Evolutionary conservation across 1,140 invertebrate species (phyloP), one percentile per base, ranked within the genome.

Genomic region (Ostrea denselamellosa): DNA sequence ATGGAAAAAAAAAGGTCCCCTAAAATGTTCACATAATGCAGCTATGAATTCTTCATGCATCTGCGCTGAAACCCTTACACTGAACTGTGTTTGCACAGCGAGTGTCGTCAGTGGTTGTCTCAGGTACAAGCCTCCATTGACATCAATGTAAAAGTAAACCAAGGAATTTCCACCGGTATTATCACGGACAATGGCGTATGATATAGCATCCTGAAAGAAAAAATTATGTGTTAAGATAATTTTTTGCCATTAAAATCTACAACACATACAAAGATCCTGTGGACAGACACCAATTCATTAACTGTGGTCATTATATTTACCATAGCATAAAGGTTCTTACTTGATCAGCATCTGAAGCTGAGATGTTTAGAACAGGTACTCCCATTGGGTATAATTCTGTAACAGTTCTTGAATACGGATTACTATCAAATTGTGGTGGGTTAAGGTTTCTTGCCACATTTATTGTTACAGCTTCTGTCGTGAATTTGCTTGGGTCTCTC

Each of bases 361-460:
- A 90, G 8, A 91, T 83, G 62, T 89, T 88, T n/a, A 93, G 51
- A 19, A 93, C 89, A 17, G 83, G 56, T 51, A 25, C 52, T 12
- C 89, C 89, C 58, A 92, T 58, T 10, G 34, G 7, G 82, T 89
- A 87, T 54, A 91, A 89, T 84, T 93, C 92, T 56, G 89, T 90
- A 53, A 93, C 88, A 28, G 89, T 91, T 25, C 22, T 87, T 28
- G 90, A 91, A 71, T 89, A 86, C 44, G 87, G 19, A 9, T 8
- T 10, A 53, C 85, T 81, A 65, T 87, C 82, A 19, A 88, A 92
- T 17, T 58, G n/a, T n/a, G 94, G 94, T 9, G 68, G 17, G 83
- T 93, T 93, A 8, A 92, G 65, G 86, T 94, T 94, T 53, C 94
- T 90, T 5, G 77, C 51, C 0, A 94, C 93, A 83, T 83, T 90